These are phyloP conservation scores for Oscheius sp. DNA, from an alignment of 2,888 invertebrate species.

Conservation along the genomic window DNA sequence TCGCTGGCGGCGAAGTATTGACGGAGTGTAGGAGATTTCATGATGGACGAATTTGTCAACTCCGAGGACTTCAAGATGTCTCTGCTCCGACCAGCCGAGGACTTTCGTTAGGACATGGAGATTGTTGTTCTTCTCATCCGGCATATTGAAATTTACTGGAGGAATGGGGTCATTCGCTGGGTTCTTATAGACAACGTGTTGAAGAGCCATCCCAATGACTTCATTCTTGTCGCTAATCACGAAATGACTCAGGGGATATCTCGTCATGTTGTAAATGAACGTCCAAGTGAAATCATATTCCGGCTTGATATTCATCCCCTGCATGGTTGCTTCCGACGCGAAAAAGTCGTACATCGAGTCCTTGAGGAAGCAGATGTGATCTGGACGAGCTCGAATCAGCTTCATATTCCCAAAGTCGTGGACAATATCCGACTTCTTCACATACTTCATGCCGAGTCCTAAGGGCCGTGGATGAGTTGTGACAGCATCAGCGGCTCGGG, in stretches of 20 bases:
- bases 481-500: neutral
- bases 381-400: conserved; percentile 10
- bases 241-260: conserved; percentile 12
- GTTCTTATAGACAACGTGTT: conserved; percentile 4
- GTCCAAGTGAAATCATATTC: neutral
- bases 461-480: conserved; percentile 8
- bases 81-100: neutral
- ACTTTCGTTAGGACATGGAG: neutral
- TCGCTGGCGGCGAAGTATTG: neutral
- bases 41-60: conserved; percentile 10
- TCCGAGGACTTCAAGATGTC: neutral
- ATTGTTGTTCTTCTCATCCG: too few relatives aligned
- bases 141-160: neutral
- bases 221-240: neutral
- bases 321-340: neutral
- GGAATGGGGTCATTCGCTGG: conserved; percentile 4
- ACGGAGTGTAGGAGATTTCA: conserved; percentile 4
- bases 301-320: neutral
- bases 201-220: neutral
- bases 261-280: neutral
- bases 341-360: neutral
- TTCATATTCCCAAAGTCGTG: conserved; percentile 4
- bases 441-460: neutral
- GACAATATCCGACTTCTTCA: neutral
- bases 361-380: neutral